Evolutionary conservation across 2,888 invertebrate species (phyloP).

Genomic region (Thecocarcelia acutangulata): DNA sequence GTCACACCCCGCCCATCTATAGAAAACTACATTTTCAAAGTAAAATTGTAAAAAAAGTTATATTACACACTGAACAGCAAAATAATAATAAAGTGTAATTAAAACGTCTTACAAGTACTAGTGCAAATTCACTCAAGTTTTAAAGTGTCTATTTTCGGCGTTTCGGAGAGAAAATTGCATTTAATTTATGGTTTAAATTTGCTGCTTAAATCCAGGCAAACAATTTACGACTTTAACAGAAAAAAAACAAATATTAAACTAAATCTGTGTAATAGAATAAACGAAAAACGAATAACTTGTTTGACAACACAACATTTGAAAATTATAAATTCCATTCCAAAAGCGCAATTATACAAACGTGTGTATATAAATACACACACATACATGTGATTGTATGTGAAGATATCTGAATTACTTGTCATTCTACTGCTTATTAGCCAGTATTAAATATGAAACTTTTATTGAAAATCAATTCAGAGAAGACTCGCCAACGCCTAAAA

Average conservation of each 20-base stretch:
- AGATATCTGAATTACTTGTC: background rate
- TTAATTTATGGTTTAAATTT: conserved; percentile 16
- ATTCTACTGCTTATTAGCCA: background rate
- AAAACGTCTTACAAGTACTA: background rate
- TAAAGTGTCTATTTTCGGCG: background rate
- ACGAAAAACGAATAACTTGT: no score
- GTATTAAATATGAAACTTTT: conserved; percentile 77
- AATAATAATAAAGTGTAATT: background rate
- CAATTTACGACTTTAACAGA: no score
- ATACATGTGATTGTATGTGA: no score
- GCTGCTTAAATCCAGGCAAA: background rate
- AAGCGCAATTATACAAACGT: no score
- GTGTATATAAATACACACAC: no score
- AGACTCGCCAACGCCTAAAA: conserved; percentile 75
- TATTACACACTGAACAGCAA: background rate
- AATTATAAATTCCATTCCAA: no score
- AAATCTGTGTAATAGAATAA: no score
- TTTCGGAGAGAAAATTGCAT: background rate
- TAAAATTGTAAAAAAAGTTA: background rate
- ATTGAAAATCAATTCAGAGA: conserved; percentile 80
- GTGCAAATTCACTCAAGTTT: background rate
- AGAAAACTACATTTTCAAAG: background rate
- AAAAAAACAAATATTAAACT: no score
- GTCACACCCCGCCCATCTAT: conserved; percentile 24
- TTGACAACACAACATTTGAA: no score